Evolutionary conservation across 1,140 invertebrate genomes (phyloP).

Genomic region (Euura saliciscinereae): DNA sequence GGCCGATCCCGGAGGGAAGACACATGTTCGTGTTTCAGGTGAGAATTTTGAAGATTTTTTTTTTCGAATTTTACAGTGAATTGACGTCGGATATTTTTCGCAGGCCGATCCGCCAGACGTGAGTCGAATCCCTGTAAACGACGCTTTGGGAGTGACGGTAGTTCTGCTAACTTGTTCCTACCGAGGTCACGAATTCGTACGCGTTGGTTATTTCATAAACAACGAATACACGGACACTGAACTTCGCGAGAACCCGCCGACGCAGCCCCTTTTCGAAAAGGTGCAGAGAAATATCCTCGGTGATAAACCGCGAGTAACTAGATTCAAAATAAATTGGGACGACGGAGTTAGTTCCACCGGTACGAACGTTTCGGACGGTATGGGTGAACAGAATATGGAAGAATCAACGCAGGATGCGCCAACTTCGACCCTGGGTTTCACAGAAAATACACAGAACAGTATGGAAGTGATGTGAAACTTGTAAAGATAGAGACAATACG

Average conservation of each 20-base stretch:
- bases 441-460: constrained; percentile 56
- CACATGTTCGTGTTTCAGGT: constrained; percentile 98
- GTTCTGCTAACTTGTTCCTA: constrained; percentile 96
- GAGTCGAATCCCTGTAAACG: constrained; percentile 90
- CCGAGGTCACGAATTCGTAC: constrained; percentile 89
- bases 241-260: constrained; percentile 92
- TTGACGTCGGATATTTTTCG: constrained; percentile 43
- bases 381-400: constrained; percentile 48
- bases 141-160: constrained; percentile 96
- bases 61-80: no score
- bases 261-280: constrained; percentile 92
- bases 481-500: not conserved
- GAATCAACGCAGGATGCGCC: constrained; percentile 49
- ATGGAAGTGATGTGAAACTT: constrained; percentile 58
- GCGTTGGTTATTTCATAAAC: constrained; percentile 98
- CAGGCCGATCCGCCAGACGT: constrained; percentile 95
- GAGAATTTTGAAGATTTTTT: constrained; percentile 27
- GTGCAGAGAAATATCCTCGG: constrained; percentile 93
- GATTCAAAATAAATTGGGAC: constrained; percentile 98
- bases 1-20: constrained; percentile 95
- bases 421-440: constrained; percentile 50
- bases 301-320: constrained; percentile 91
- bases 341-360: constrained; percentile 64
- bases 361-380: constrained; percentile 42
- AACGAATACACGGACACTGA: constrained; percentile 96